phyloP scores from a whole-genome alignment of 2,888 invertebrate species.

The Opisthograptis luteolata region DNA sequence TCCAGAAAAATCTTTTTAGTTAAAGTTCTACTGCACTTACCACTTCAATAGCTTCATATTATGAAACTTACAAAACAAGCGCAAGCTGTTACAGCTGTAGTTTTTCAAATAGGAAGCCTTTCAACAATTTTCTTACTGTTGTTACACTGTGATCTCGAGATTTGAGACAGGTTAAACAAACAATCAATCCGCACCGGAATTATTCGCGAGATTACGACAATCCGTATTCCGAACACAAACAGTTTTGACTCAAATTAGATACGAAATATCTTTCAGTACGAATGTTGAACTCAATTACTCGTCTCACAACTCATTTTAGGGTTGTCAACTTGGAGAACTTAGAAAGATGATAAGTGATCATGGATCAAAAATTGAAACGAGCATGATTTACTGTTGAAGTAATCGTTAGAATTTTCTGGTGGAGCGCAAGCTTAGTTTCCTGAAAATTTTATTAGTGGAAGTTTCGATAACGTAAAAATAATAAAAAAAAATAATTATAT shows the following conservation, averaged over 20 bases:
- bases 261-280: constrained; percentile 20
- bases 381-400: too few relatives aligned
- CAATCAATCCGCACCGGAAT: constrained; percentile 12
- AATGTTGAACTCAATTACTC: constrained; percentile 24
- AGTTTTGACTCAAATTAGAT: constrained; percentile 15
- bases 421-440: too few relatives aligned
- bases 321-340: constrained; percentile 11
- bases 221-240: constrained; percentile 21
- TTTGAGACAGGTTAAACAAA: constrained; percentile 7
- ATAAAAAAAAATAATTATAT: too few relatives aligned
- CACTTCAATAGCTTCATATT: too few relatives aligned
- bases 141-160: not conserved
- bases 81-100: too few relatives aligned
- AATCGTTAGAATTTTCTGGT: too few relatives aligned
- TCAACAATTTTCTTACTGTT: not conserved
- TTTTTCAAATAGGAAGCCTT: too few relatives aligned
- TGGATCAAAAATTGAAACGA: not conserved
- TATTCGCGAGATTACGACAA: constrained; percentile 20
- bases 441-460: too few relatives aligned
- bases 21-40: too few relatives aligned
- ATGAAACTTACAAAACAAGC: too few relatives aligned
- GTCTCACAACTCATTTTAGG: constrained; percentile 14
- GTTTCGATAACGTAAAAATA: too few relatives aligned
- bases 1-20: too few relatives aligned
- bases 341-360: not conserved